A percentile compares a stretch with the other conserved stretches of the same genome.
Evolutionary conservation across 2,113 vertebrate species (phyloP).

Genomic region (Physeter macrocephalus): DNA sequence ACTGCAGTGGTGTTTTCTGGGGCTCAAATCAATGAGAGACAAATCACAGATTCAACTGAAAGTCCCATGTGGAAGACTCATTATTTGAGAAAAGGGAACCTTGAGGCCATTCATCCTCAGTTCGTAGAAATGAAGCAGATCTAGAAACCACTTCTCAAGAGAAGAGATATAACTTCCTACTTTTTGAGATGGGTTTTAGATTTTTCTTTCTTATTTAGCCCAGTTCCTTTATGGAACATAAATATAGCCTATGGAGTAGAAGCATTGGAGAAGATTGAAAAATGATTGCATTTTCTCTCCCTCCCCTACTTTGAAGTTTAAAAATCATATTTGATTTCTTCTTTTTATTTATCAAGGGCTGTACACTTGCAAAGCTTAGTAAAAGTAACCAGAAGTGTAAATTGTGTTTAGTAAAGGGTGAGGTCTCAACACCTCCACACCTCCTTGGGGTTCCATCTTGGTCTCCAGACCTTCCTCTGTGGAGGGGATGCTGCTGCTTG

Average conservation of each 20-base stretch:
- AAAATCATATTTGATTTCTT: not conserved
- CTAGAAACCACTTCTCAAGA: not conserved
- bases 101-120: not conserved
- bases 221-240: not conserved
- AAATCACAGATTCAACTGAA: not conserved
- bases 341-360: slow-evolving; percentile 4
- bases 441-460: not conserved
- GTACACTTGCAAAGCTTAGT: not conserved
- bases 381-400: not conserved
- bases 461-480: not conserved
- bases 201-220: not conserved
- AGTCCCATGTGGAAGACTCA: not conserved
- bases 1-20: not conserved
- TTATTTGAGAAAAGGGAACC: not conserved
- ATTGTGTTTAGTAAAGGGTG: not conserved
- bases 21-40: not conserved
- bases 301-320: not conserved
- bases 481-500: not conserved
- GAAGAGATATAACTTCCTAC: not conserved
- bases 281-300: not conserved
- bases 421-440: not conserved
- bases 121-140: not conserved
- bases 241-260: not conserved
- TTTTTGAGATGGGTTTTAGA: not conserved
- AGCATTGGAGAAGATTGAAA: not conserved